These are phyloP conservation scores for Mythimna ferrago DNA, from an alignment of 2,888 invertebrate genomes.

Conservation along the genomic window DNA sequence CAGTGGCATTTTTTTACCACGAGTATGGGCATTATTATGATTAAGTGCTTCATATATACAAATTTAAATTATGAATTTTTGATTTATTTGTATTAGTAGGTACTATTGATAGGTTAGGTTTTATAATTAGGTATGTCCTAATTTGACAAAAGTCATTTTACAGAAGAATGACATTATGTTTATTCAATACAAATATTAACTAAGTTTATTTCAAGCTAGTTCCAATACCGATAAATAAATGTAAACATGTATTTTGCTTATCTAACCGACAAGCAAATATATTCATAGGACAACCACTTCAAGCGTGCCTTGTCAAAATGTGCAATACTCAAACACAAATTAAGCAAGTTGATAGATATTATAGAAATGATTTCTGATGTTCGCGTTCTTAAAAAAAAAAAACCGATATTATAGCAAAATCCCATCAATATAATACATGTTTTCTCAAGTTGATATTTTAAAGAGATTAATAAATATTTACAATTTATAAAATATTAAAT, in stretches of 20 bases:
- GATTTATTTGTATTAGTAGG: no score
- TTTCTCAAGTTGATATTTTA: no score
- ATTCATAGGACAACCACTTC: neutral
- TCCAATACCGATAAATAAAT: neutral
- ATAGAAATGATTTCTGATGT: neutral
- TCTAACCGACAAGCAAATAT: slow-evolving; percentile 8
- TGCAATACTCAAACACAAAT: neutral
- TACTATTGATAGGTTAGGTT: no score
- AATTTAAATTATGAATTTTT: no score
- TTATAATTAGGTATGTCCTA: no score
- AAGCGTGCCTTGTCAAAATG: neutral
- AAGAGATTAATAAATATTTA: no score
- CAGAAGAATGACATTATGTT: neutral
- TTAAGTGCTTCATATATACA: no score
- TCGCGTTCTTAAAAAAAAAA: neutral
- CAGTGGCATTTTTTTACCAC: no score
- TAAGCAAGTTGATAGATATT: slow-evolving; percentile 2
- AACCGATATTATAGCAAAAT: neutral
- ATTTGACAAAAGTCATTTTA: neutral
- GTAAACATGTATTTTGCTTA: slow-evolving; percentile 1
- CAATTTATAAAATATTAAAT: no score
- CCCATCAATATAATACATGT: no score
- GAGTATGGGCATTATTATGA: no score
- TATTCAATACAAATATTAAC: neutral
- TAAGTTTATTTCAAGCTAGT: neutral